A percentile compares a stretch with the other conserved stretches of the same genome.
These are phyloP conservation scores for Pangasius djambal DNA, from an alignment of 2,797 vertebrate genomes.

Conservation along the genomic window DNA sequence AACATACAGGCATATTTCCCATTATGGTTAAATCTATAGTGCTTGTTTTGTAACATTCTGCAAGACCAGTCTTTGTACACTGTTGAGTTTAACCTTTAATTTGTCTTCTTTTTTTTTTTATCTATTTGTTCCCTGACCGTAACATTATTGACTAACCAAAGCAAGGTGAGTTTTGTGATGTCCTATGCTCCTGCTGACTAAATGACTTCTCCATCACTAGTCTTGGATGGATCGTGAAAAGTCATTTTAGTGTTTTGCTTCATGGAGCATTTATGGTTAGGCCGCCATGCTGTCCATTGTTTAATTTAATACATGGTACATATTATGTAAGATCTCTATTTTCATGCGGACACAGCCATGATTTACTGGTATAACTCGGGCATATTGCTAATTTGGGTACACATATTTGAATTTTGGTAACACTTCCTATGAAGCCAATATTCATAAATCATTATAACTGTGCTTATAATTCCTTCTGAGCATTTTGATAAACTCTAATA, in stretches of 20 bases:
- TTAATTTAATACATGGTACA: neutral
- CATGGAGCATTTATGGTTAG: neutral
- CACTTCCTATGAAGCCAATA: neutral
- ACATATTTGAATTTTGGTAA: neutral
- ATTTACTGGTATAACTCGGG: neutral
- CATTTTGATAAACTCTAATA: neutral
- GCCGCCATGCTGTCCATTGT: neutral
- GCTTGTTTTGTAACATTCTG: neutral
- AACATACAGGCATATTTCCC: conserved; percentile 12
- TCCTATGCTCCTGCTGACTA: conserved; percentile 23
- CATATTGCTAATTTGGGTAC: neutral
- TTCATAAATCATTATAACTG: neutral
- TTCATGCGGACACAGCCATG: neutral
- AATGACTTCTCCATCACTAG: neutral
- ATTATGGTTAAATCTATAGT: neutral
- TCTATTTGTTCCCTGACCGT: conserved; percentile 1
- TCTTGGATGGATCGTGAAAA: conserved; percentile 11
- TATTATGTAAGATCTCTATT: neutral
- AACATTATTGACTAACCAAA: conserved; percentile 28
- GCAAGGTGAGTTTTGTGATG: neutral
- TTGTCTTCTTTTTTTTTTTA: conserved; percentile 30
- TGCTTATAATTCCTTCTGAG: neutral
- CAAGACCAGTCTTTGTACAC: neutral
- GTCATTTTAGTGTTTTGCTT: conserved; percentile 8
- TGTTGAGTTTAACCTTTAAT: conserved; percentile 4